Conservation (phyloP, 2,888 invertebrate genomes). For the Megalurothrips usitatus region DNA sequence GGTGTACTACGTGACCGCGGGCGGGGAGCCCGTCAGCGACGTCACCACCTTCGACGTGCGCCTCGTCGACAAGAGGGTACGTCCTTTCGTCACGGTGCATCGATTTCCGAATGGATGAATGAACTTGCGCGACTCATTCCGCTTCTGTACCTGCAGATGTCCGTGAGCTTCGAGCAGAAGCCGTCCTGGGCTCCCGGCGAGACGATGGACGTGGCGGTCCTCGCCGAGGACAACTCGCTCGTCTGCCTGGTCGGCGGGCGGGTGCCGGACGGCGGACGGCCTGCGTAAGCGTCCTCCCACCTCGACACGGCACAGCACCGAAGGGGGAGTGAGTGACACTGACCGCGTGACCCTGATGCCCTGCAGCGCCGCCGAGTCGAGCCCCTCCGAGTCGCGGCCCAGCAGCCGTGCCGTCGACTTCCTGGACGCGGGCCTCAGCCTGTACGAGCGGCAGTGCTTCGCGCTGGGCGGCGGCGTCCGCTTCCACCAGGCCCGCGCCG, state of each 20-base stretch:
- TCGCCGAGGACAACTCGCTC: slow-evolving; percentile 58
- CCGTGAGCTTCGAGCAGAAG: slow-evolving; percentile 57
- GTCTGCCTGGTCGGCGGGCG: slow-evolving; percentile 61
- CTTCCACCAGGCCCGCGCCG: slow-evolving; percentile 15
- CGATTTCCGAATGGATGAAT: neutral
- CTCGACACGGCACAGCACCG: too few relatives aligned
- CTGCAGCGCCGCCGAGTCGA: slow-evolving; percentile 53
- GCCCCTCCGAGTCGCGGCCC: slow-evolving; percentile 49
- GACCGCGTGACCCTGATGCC: too few relatives aligned
- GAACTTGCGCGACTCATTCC: neutral
- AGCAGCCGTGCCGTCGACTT: slow-evolving; percentile 48
- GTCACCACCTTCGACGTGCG: slow-evolving; percentile 62
- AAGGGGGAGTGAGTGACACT: too few relatives aligned
- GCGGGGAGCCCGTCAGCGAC: slow-evolving; percentile 63
- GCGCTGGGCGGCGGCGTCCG: neutral
- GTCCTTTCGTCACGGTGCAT: slow-evolving; percentile 31
- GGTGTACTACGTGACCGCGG: slow-evolving; percentile 62
- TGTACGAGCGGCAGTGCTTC: slow-evolving; percentile 23
- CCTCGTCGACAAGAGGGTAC: slow-evolving; percentile 58
- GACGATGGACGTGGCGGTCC: slow-evolving; percentile 55
- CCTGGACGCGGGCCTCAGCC: slow-evolving; percentile 52
- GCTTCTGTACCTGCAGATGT: slow-evolving; percentile 49
- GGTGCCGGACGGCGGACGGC: slow-evolving; percentile 45
- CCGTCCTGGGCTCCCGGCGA: slow-evolving; percentile 62
- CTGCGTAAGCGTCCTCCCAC: slow-evolving; percentile 49